Conservation (phyloP, 2,113 vertebrate genomes). For the Nothobranchius furzeri region DNA sequence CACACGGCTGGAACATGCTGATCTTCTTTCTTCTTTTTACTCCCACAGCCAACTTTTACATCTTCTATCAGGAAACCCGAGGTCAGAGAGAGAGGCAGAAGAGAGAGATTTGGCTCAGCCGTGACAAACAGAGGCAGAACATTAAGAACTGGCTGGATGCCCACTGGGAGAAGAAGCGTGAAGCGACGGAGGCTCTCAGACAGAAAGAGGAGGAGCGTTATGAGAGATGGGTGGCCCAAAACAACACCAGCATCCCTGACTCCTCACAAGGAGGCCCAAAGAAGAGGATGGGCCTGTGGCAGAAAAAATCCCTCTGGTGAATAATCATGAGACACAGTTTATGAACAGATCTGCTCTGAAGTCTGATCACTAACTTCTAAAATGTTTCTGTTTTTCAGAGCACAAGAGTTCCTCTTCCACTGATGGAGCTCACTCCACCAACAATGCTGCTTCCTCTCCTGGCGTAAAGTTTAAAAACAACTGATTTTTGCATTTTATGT, state of each 20-base stretch:
- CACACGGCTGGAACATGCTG: background rate
- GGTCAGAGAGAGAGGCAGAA: background rate
- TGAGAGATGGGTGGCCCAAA: background rate
- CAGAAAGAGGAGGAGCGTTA: background rate
- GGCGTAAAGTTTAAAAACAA: too few species aligned
- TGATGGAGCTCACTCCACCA: background rate
- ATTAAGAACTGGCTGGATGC: background rate
- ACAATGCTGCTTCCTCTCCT: too few species aligned
- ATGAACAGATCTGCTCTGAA: background rate
- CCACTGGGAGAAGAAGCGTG: background rate
- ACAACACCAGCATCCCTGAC: background rate
- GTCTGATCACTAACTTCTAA: too few species aligned
- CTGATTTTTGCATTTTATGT: too few species aligned
- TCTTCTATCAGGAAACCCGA: background rate
- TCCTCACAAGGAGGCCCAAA: background rate
- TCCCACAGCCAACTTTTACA: background rate
- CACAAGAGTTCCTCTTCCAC: background rate
- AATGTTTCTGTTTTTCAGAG: background rate
- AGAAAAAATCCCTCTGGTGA: background rate
- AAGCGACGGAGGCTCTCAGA: background rate
- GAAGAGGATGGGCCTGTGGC: background rate
- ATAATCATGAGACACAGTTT: background rate
- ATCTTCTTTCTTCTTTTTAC: background rate
- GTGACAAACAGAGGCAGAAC: background rate
- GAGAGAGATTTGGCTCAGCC: background rate